These are phyloP conservation scores for Eubucco bourcierii DNA, from an alignment of 2,113 vertebrate genomes.

Conservation along the genomic window DNA sequence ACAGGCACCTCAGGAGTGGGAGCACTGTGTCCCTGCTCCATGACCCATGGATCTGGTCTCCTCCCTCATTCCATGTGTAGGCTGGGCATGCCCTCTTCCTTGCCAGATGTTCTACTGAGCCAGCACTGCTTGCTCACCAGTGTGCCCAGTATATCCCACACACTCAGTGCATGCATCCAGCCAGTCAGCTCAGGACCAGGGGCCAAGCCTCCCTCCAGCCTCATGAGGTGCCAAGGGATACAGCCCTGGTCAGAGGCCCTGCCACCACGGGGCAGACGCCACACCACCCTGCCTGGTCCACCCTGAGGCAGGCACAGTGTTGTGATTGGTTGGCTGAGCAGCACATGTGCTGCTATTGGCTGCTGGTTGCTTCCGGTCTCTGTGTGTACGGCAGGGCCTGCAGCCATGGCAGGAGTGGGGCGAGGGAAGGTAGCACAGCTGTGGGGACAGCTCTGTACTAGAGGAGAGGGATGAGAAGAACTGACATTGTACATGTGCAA, in stretches of 20 bases:
- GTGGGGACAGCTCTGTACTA: too few species aligned
- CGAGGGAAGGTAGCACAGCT: too few species aligned
- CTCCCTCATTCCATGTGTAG: rapidly evolving
- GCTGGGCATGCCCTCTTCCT: background rate
- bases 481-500: rapidly evolving
- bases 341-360: rapidly evolving
- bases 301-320: too few species aligned
- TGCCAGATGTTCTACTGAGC: background rate
- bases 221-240: background rate
- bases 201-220: background rate
- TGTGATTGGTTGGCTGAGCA: background rate
- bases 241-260: too few species aligned
- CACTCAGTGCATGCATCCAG: background rate
- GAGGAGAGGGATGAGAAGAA: background rate
- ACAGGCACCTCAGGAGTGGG: background rate
- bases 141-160: too few species aligned
- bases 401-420: background rate
- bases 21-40: background rate
- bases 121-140: rapidly evolving
- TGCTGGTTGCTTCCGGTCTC: rapidly evolving
- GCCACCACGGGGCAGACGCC: background rate
- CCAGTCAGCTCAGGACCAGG: background rate
- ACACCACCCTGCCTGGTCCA: background rate
- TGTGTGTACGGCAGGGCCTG: background rate
- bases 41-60: rapidly evolving